Conservation (phyloP, 2,888 invertebrate species). For the Diarsia mendica region DNA sequence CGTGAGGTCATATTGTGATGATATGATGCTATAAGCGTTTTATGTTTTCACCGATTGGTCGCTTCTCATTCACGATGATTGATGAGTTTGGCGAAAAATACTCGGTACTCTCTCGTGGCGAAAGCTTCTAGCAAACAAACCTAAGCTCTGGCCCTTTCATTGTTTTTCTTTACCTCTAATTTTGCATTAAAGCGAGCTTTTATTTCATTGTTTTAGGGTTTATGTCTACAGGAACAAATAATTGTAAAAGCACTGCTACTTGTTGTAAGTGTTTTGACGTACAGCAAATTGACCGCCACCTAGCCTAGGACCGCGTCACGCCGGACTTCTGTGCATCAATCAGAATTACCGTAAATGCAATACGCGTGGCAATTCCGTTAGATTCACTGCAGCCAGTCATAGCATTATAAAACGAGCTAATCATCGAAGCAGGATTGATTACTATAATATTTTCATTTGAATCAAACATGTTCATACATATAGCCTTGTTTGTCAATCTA, state of each 20-base stretch:
- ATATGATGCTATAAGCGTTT: background rate
- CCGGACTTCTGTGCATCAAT: constrained; percentile 25
- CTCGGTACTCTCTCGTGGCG: background rate
- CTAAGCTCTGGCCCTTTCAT: background rate
- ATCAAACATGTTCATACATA: background rate
- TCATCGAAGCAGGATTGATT: constrained; percentile 24
- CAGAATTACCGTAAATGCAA: constrained; percentile 41
- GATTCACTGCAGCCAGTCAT: background rate
- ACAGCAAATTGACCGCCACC: background rate
- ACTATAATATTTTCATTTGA: constrained; percentile 13
- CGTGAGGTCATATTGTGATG: background rate
- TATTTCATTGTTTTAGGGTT: background rate
- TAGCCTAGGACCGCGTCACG: too few species aligned
- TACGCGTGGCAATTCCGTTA: constrained; percentile 43
- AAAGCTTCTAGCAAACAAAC: background rate
- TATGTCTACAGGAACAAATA: background rate
- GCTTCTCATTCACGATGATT: background rate
- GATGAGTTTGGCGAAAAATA: background rate
- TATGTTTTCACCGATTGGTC: background rate
- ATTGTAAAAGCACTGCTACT: background rate
- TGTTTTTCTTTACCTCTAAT: background rate
- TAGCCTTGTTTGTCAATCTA: constrained; percentile 8
- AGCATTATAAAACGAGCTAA: constrained; percentile 13
- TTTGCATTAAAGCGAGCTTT: background rate
- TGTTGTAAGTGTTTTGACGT: background rate